Evolutionary conservation across 2,797 vertebrate species (phyloP).

Genomic region (Enteromius paludinosus): DNA sequence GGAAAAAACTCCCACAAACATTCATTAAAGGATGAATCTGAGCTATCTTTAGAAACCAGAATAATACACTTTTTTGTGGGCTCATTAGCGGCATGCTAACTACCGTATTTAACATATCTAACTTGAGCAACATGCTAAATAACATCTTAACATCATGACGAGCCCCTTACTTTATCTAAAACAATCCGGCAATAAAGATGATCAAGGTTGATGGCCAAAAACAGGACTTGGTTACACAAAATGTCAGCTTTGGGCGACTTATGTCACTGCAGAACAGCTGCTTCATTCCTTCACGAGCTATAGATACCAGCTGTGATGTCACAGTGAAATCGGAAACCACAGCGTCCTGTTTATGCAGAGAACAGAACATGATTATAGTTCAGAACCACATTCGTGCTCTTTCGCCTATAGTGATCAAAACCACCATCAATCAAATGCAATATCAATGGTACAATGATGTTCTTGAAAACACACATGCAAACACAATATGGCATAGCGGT

Average conservation of each 20-base stretch:
- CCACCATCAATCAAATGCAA: not conserved
- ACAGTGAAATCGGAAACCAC: conserved; percentile 62
- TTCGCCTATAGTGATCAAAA: not conserved
- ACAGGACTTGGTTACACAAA: conserved; percentile 22
- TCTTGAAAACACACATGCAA: not conserved
- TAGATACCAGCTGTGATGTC: conserved; percentile 51
- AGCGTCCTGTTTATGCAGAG: conserved; percentile 60
- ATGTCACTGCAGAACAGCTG: conserved; percentile 40
- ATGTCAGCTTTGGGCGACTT: conserved; percentile 41
- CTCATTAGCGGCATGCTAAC: not conserved
- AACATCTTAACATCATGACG: not conserved
- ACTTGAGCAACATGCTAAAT: not conserved
- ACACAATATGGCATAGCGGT: not conserved
- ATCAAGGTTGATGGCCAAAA: not conserved
- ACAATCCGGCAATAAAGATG: too few species aligned
- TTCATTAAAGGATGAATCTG: not conserved
- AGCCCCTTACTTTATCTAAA: not conserved
- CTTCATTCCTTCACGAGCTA: conserved; percentile 12
- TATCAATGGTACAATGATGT: not conserved
- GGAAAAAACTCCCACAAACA: not conserved
- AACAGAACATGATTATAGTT: not conserved
- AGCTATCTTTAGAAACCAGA: not conserved
- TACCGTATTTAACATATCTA: not conserved
- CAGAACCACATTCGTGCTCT: not conserved
- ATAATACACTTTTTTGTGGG: not conserved